Base-by-base conservation (phyloP, 2,888 invertebrate species). In the Heliconius ethilla region DNA sequence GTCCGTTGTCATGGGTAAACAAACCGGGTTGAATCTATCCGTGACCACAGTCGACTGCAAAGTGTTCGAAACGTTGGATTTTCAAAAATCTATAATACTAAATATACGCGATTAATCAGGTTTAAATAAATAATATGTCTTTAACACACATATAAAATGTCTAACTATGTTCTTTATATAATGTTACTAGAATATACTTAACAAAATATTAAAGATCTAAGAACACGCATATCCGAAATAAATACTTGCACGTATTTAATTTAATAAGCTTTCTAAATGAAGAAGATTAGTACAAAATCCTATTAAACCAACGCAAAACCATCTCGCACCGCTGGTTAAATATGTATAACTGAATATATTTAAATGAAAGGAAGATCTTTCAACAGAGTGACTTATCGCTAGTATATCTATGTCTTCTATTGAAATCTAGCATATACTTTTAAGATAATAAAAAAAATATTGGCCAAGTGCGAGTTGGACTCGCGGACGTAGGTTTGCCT, bases 261-360 rank as follows among this genome's bases (percentile, higher is more conserved):
- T 37, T 37, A 40, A 67, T 67, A 67, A 63, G 37, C 37, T 13
- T 37, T 22, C 37, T 25, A 37, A 67, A 67, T 40, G n/a, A 22
- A 29, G 65, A 65, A 40, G 37, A 67, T 67, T 67, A 67, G 37
- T 67, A 13, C 11, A 40, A 27, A 67, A 37, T 67, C 67, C n/a
- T 40, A n/a, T 37, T 67, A 67, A n/a, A 22, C n/a, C 67, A n/a
- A n/a, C 1, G n/a, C n/a, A 67, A 67, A 67, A 67, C 37, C 37
- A 67, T 40, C 37, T n/a, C 67, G 67, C 37, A 40, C 37, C 67
- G n/a, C 67, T 25, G n/a, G 13, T 67, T 25, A 67, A 67, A n/a
- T n/a, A 37, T 13, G n/a, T 67, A 27, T 63, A 63, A 3, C 55
- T n/a, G 59, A n/a, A 27, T 27, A 63, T 63, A 63, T 27, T 63